Conservation (phyloP, 2,797 vertebrate genomes). For the Micrastur ruficollis region DNA sequence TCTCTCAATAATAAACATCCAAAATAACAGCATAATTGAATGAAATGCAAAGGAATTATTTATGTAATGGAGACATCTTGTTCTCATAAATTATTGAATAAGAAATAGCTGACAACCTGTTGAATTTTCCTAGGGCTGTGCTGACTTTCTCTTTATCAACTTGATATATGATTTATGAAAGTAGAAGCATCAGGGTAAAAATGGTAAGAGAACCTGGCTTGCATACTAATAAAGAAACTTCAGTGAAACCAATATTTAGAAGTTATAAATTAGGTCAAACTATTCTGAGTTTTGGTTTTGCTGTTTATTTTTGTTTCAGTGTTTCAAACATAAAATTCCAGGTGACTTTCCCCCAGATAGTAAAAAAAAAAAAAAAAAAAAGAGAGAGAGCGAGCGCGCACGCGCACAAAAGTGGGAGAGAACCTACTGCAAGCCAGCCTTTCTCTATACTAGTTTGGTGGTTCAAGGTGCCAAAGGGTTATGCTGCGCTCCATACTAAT, state of each 20-base stretch:
- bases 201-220: slow-evolving; percentile 42
- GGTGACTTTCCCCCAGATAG: background rate
- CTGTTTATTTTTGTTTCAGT: background rate
- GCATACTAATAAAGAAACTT: background rate
- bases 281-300: background rate
- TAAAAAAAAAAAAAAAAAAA: background rate
- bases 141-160: slow-evolving; percentile 63
- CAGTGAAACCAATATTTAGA: background rate
- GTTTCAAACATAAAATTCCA: background rate
- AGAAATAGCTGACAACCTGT: slow-evolving; percentile 56
- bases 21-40: slow-evolving; percentile 64
- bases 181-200: slow-evolving; percentile 42
- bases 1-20: slow-evolving; percentile 37
- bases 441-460: background rate
- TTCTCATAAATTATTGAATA: slow-evolving; percentile 70
- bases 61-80: slow-evolving; percentile 69
- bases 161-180: slow-evolving; percentile 71
- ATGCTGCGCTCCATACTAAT: background rate
- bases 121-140: slow-evolving; percentile 62
- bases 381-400: background rate
- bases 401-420: too few species aligned
- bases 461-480: background rate
- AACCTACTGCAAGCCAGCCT: background rate
- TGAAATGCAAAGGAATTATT: slow-evolving; percentile 72
- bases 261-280: slow-evolving; percentile 12